Base-by-base conservation (phyloP, 2,113 vertebrate species). In the Aptenodytes patagonicus region DNA sequence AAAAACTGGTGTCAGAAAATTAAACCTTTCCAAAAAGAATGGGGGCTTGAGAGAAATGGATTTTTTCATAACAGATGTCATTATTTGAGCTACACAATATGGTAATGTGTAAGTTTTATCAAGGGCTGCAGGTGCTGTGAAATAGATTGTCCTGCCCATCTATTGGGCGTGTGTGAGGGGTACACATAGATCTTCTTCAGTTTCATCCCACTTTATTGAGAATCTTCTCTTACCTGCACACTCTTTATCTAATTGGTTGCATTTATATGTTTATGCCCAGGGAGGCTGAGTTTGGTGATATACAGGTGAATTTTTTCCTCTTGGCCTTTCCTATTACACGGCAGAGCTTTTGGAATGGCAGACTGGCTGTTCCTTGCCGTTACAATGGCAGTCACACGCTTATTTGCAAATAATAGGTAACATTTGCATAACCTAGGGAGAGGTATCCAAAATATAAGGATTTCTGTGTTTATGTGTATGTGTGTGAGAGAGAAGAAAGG, bases 81-180 rank as follows among this genome's bases (percentile, higher is more conserved):
- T 62, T 87, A 40, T 57, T 68, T 72, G 62, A 88, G 17, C 47
- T 49, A 49, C 32, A 46, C 15, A 42, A 31, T 31, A 11, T 0
- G 1, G 4, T 55, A 51, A 71, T 14, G 14, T 0, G 0, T n/a
- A 71, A 44, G 22, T 70, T 93, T 80, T 84, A 54, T 49, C 19
- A 28, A 66, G 25, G 31, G 29, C 54, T 81, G 17, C 22, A 49
- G 64, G 10, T 70, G 19, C 51, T 70, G 46, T 73, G 80, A 66
- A 73, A 69, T 21, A 51, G 15, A 21, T 70, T 80, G 38, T 42
- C 31, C 40, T 95, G 49, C 22, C n/a, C 4, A 17, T 83, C n/a
- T 51, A 1, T 10, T 52, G 60, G 8, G 11, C 0, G 0, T 32
- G 20, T 52, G 69, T 44, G 28, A 69, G 66, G 9, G 40, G 17